Evolutionary conservation across 2,888 invertebrate species (phyloP), one percentile per base, ranked within the genome.

Genomic region (Unio pictorum): DNA sequence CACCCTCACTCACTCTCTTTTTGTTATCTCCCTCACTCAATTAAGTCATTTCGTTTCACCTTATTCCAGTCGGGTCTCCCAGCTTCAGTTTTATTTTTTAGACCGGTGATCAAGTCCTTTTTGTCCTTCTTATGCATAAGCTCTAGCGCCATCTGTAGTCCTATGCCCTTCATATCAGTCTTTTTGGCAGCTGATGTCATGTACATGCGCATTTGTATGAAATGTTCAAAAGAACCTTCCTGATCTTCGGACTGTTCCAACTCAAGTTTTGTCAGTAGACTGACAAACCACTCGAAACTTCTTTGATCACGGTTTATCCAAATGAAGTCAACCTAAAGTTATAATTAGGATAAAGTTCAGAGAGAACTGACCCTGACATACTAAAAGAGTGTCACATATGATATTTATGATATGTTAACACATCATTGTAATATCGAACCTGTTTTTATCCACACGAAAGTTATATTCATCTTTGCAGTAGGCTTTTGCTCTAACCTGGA

Each of bases 261-360:
- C 91, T 98, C 98, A 83, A 98, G 91, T 88, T 96, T 95, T 0
- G 96, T 95, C 23, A 98, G 92, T 61, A 98, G 92, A 79, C 95
- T 95, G 18, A 98, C 95, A 89, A 98, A 98, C 98, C 98, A 98
- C 91, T 98, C 97, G 90, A 98, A 97, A 0, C 96, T 95, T 57
- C 95, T 93, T 91, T 97, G 97, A 91, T 97, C 95, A 20, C 97
- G 93, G 91, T 97, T 98, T 73, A 98, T 96, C 98, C 98, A 98
- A 91, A 97, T 96, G 92, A 98, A 98, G 89, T 98, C 97, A 74
- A 98, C 97, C 95, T 96, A 89, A 17, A 81, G 69, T 55, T 45
- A 57, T 34, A 34, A 8, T 34, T 8, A 8, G 34, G 8, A 7
- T 34, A 8, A 34, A 7, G 7, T 34, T 34, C 34, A 8, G 34